Conservation (phyloP, 2,888 invertebrate genomes). For the Andricus quercusramuli region DNA sequence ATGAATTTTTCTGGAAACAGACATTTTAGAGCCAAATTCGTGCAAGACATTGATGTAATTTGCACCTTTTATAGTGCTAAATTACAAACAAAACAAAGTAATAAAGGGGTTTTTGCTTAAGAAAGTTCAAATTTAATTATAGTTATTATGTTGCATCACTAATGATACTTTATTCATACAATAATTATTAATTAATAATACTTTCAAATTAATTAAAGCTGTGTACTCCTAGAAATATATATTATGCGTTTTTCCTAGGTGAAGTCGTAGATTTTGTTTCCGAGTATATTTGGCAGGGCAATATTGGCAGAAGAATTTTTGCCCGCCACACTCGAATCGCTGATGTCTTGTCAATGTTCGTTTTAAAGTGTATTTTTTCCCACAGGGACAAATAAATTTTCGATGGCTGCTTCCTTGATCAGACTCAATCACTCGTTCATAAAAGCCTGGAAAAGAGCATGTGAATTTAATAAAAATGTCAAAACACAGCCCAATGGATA, state of each 20-base stretch:
- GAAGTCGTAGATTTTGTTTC: constrained; percentile 80
- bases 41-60: neutral
- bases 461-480: neutral
- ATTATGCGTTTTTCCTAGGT: constrained; percentile 63
- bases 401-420: neutral
- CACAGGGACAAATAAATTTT: constrained; percentile 66
- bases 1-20: neutral
- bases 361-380: constrained; percentile 68
- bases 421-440: neutral
- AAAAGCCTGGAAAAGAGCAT: neutral
- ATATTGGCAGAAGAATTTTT: constrained; percentile 79
- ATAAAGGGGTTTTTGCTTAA: too few relatives aligned
- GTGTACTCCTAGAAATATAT: constrained; percentile 39
- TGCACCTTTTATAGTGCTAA: neutral
- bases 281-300: constrained; percentile 85
- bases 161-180: too few relatives aligned
- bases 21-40: neutral
- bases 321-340: constrained; percentile 78
- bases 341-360: constrained; percentile 70
- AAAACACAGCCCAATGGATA: neutral
- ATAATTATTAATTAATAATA: too few relatives aligned
- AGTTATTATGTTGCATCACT: too few relatives aligned
- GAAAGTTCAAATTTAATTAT: too few relatives aligned
- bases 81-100: neutral
- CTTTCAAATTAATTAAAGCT: too few relatives aligned